Evolutionary conservation across 2,113 vertebrate species (phyloP).

Genomic region (Siniperca chuatsi): DNA sequence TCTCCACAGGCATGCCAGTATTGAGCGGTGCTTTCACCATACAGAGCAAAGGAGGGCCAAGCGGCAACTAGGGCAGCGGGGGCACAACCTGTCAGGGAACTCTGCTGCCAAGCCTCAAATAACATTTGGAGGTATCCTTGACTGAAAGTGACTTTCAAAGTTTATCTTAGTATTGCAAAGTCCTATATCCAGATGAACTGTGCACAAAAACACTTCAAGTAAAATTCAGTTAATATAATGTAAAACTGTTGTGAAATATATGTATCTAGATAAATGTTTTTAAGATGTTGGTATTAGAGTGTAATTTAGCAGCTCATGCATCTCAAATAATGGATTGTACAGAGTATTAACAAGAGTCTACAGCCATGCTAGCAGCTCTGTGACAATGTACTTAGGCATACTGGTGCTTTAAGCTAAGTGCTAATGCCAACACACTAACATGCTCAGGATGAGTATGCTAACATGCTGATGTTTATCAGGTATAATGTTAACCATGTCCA

Average conservation of each 20-base stretch:
- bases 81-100: slow-evolving; percentile 83
- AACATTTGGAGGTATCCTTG: slow-evolving; percentile 79
- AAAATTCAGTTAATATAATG: background rate
- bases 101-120: slow-evolving; percentile 80
- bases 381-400: background rate
- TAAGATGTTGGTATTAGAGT: background rate
- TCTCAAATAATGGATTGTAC: background rate
- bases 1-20: slow-evolving; percentile 70
- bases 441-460: background rate
- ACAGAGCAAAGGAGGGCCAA: slow-evolving; percentile 72
- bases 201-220: background rate
- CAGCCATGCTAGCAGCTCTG: background rate
- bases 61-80: slow-evolving; percentile 77
- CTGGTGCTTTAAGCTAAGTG: background rate
- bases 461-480: background rate
- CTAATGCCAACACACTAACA: background rate
- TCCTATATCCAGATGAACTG: slow-evolving; percentile 31
- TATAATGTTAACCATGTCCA: too few relatives aligned
- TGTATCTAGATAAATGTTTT: background rate
- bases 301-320: background rate
- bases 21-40: slow-evolving; percentile 66
- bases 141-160: slow-evolving; percentile 86
- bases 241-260: background rate
- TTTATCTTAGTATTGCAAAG: slow-evolving; percentile 63
- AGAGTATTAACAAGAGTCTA: background rate